phyloP scores from a whole-genome alignment of 2,797 vertebrate genomes.

The Vultur gryphus region DNA sequence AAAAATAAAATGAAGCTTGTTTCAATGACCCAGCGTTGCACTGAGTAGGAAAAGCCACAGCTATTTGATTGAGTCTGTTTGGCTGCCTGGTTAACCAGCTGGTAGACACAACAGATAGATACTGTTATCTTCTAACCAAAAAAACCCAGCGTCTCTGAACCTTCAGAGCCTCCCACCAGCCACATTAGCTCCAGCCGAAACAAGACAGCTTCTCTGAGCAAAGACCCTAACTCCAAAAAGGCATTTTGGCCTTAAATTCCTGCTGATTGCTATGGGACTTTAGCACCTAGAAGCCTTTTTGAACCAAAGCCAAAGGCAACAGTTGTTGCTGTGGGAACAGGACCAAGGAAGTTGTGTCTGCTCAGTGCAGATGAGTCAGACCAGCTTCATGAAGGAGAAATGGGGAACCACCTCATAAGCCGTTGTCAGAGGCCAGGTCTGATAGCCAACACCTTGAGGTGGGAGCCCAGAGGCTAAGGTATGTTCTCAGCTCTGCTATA shows the following conservation, averaged over 20 bases:
- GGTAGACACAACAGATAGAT: background rate
- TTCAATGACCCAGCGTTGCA: background rate
- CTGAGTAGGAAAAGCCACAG: conserved; percentile 14
- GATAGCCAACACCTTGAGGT: background rate
- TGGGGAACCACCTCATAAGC: background rate
- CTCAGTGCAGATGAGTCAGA: background rate
- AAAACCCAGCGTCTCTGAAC: background rate
- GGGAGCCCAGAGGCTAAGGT: background rate
- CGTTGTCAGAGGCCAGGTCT: background rate
- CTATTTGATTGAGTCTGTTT: background rate
- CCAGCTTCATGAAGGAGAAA: background rate
- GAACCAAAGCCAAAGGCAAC: background rate
- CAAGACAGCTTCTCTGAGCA: background rate
- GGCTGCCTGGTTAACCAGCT: conserved; percentile 16
- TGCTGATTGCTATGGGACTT: background rate
- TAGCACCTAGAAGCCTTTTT: background rate
- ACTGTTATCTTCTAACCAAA: background rate
- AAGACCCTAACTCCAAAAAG: background rate
- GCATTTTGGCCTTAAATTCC: background rate
- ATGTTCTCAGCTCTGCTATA: background rate
- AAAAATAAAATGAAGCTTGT: background rate
- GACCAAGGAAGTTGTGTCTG: conserved; percentile 2
- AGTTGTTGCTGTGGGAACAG: background rate
- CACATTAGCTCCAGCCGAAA: background rate
- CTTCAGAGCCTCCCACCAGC: background rate